Conservation (phyloP, 2,113 vertebrate species). For the Neodontobutis hainanensis region DNA sequence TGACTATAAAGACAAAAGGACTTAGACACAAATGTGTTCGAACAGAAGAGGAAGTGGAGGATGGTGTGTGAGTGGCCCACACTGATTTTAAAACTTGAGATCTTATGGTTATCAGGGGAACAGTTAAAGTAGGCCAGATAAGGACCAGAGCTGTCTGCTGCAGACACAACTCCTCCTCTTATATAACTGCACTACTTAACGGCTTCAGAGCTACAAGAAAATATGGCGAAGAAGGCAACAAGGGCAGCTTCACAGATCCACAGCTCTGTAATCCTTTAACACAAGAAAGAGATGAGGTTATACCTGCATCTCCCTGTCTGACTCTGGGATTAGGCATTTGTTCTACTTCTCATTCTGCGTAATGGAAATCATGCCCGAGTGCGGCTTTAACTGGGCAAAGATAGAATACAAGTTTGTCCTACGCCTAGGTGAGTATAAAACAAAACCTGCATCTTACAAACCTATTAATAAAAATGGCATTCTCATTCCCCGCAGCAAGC, state of each 20-base stretch:
- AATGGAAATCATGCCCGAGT: too few relatives aligned
- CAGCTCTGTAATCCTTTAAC: slow-evolving; percentile 11
- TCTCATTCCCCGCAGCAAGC: slow-evolving; percentile 28
- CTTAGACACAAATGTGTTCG: too few relatives aligned
- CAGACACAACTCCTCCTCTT: slow-evolving; percentile 24
- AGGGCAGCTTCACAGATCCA: slow-evolving; percentile 13
- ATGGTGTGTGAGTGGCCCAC: background rate
- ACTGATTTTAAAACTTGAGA: slow-evolving; percentile 15
- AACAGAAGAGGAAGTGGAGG: too few relatives aligned
- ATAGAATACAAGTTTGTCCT: too few relatives aligned
- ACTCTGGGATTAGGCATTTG: too few relatives aligned
- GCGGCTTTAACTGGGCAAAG: too few relatives aligned
- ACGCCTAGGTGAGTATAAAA: too few relatives aligned
- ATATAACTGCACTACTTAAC: slow-evolving; percentile 11
- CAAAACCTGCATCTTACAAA: background rate
- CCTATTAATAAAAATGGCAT: slow-evolving; percentile 7
- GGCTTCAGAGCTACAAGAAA: slow-evolving; percentile 3
- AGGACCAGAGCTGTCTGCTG: slow-evolving; percentile 27
- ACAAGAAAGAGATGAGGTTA: background rate
- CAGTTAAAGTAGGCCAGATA: slow-evolving; percentile 31
- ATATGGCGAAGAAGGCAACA: slow-evolving; percentile 5
- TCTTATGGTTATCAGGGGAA: slow-evolving; percentile 28
- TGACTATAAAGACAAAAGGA: too few relatives aligned
- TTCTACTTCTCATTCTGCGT: too few relatives aligned
- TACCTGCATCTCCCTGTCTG: too few relatives aligned